phyloP scores from a whole-genome alignment of 1,140 invertebrate species.

The Drosophila burlai region DNA sequence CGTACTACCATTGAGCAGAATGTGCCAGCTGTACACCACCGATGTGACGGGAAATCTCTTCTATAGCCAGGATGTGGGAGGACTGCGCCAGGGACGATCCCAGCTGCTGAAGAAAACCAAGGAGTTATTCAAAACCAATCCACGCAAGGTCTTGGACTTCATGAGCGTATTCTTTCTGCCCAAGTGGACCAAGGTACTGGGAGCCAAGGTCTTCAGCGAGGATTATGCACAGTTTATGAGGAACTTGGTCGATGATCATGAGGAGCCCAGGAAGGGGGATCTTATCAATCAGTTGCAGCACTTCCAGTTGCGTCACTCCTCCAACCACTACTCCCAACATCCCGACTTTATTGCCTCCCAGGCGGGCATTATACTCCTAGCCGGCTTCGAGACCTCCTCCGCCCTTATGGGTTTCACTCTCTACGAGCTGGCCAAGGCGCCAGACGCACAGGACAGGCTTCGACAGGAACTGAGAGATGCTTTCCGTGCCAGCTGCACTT shows the following conservation, averaged over 20 bases:
- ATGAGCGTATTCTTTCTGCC: constrained; percentile 85
- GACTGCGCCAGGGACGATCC: constrained; percentile 85
- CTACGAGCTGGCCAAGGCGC: constrained; percentile 87
- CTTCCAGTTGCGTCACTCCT: constrained; percentile 57
- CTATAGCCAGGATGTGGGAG: constrained; percentile 87
- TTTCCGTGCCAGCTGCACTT: constrained; percentile 52
- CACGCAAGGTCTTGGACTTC: constrained; percentile 75
- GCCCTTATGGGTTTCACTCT: constrained; percentile 86
- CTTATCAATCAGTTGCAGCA: constrained; percentile 86
- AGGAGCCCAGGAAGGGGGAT: constrained; percentile 57
- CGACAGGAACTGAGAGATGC: constrained; percentile 86
- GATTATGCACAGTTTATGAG: constrained; percentile 75
- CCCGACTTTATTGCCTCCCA: constrained; percentile 88
- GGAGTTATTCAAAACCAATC: constrained; percentile 84
- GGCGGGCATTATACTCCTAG: constrained; percentile 87
- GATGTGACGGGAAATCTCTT: constrained; percentile 87
- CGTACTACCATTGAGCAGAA: constrained; percentile 54
- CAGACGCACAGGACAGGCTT: constrained; percentile 86
- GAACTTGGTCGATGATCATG: constrained; percentile 24
- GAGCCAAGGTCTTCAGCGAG: constrained; percentile 67
- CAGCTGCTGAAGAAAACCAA: constrained; percentile 81
- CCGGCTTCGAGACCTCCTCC: constrained; percentile 89
- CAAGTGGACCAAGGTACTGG: constrained; percentile 39
- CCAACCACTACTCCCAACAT: constrained; percentile 77
- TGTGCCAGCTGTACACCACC: constrained; percentile 85